Conservation (phyloP, 2,113 vertebrate genomes). For the Shinisaurus crocodilurus region DNA sequence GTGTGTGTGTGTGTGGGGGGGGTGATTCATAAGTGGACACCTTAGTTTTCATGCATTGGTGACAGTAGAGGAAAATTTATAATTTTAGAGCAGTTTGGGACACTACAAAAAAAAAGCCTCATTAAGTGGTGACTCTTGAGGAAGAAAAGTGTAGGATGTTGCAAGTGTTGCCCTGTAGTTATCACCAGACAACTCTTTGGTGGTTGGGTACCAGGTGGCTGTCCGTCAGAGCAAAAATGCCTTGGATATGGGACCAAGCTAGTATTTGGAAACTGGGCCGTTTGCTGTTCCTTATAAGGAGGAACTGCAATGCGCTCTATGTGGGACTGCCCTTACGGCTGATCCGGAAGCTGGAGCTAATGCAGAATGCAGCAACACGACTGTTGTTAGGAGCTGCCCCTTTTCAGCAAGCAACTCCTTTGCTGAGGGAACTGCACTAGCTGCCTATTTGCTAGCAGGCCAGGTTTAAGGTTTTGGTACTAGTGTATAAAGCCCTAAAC, state of each 20-base stretch:
- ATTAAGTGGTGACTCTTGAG: neutral
- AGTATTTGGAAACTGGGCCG: neutral
- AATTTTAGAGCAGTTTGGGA: neutral
- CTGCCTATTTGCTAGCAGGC: too few relatives aligned
- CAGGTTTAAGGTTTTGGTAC: too few relatives aligned
- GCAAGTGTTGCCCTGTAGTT: neutral
- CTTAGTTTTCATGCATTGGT: neutral
- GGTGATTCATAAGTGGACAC: too few relatives aligned
- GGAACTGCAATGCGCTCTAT: too few relatives aligned
- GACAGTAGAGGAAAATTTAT: neutral
- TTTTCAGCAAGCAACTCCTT: too few relatives aligned
- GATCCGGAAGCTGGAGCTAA: too few relatives aligned
- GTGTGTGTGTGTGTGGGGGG: too few relatives aligned
- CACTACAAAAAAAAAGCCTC: neutral
- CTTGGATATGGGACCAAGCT: neutral
- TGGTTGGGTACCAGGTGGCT: neutral
- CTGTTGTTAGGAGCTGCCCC: too few relatives aligned
- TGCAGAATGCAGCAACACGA: too few relatives aligned
- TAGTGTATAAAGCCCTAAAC: too few relatives aligned
- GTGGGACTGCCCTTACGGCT: too few relatives aligned
- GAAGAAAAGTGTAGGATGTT: neutral
- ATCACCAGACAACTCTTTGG: neutral
- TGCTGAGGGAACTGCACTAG: too few relatives aligned
- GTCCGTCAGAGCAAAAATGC: neutral
- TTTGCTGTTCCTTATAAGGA: fast-evolving